Percentiles rank a stretch among this genome's conserved stretches.
Evolutionary conservation across 2,888 invertebrate species (phyloP).

Genomic region (Hyppa rectilinea): DNA sequence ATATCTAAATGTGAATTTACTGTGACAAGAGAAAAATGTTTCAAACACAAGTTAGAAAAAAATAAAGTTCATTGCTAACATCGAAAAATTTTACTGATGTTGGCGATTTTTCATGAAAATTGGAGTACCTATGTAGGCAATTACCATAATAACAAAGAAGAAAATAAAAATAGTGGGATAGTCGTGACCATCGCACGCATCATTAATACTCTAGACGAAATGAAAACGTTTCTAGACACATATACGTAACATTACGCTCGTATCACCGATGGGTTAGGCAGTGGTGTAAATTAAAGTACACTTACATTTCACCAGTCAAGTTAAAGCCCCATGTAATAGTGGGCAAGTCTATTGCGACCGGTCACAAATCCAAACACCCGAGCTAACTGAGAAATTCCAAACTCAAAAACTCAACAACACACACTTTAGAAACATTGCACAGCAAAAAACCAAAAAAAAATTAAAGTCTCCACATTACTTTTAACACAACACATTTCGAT

Average conservation of each 20-base stretch:
- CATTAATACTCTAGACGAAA: too few species aligned
- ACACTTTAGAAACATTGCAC: not conserved
- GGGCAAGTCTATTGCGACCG: too few species aligned
- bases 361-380: too few species aligned
- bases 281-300: too few species aligned
- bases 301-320: too few species aligned
- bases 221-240: too few species aligned
- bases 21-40: too few species aligned
- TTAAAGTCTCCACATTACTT: not conserved
- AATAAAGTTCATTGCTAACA: not conserved
- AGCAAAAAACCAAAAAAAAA: not conserved
- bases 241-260: too few species aligned
- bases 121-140: not conserved
- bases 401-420: not conserved
- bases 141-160: not conserved
- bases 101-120: not conserved
- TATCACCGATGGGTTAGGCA: too few species aligned
- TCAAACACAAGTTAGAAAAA: not conserved
- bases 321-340: too few species aligned
- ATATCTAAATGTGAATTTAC: too few species aligned
- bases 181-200: not conserved
- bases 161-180: not conserved
- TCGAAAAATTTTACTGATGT: not conserved
- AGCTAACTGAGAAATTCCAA: not conserved
- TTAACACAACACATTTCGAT: conserved; percentile 22